Conservation (phyloP, 1,140 invertebrate genomes). For the Orius insidiosus region DNA sequence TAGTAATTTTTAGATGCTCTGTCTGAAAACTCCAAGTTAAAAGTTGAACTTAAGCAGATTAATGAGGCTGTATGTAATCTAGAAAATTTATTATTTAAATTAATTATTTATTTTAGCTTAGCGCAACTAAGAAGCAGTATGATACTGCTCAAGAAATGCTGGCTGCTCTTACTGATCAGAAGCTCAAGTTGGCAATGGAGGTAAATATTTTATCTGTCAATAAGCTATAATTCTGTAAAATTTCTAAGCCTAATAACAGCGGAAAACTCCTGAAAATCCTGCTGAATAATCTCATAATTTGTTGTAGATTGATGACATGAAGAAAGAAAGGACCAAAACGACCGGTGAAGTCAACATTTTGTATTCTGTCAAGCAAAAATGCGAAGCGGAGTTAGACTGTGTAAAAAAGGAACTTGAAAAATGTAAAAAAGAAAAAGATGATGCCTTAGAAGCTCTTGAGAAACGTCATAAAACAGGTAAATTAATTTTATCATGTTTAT, state of each 20-base stretch:
- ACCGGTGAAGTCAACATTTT: too few relatives aligned
- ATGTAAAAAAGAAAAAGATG: neutral
- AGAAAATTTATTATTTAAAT: neutral
- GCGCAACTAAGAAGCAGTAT: conserved; percentile 21
- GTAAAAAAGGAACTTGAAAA: conserved; percentile 1
- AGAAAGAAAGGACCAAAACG: too few relatives aligned
- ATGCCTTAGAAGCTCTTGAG: neutral
- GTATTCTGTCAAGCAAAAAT: too few relatives aligned
- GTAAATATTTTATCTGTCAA: conserved; percentile 25
- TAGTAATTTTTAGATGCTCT: too few relatives aligned
- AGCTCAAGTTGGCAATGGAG: conserved; percentile 38
- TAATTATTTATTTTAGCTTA: too few relatives aligned
- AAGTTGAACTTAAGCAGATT: too few relatives aligned
- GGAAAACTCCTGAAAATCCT: too few relatives aligned
- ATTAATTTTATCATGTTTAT: neutral
- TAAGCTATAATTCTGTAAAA: neutral
- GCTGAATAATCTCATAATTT: neutral
- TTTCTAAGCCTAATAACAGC: too few relatives aligned
- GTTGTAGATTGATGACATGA: neutral
- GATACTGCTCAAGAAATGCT: conserved; percentile 41
- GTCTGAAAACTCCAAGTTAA: too few relatives aligned
- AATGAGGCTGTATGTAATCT: too few relatives aligned
- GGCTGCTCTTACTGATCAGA: conserved; percentile 44
- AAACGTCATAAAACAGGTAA: neutral
- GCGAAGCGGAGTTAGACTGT: neutral